A percentile compares a stretch with the other conserved stretches of the same genome.
phyloP scores from a whole-genome alignment of 2,797 vertebrate genomes.

The Paguma larvata region DNA sequence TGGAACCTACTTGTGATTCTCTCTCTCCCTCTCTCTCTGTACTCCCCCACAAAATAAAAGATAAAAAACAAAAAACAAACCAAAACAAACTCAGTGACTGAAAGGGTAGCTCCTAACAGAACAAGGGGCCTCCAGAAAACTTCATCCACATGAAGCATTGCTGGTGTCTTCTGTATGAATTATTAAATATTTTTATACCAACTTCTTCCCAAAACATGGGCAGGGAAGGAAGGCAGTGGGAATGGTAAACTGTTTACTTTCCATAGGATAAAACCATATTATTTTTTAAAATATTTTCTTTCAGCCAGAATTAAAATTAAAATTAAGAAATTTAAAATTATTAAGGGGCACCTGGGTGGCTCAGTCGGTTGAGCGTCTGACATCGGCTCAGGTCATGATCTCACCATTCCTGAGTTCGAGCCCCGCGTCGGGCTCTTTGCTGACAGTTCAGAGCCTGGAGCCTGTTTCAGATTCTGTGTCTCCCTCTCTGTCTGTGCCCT shows the following conservation, averaged over 20 bases:
- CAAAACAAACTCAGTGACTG: neutral
- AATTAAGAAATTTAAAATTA: neutral
- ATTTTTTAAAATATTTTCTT: neutral
- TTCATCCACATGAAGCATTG: neutral
- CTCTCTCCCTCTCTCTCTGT: too few species aligned
- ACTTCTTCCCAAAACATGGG: neutral
- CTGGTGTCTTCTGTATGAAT: neutral
- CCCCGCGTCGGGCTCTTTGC: too few species aligned
- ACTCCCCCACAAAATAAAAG: too few species aligned
- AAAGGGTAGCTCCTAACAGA: neutral
- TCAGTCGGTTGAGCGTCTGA: too few species aligned
- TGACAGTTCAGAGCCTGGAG: too few species aligned
- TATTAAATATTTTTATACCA: neutral
- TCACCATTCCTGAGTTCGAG: too few species aligned
- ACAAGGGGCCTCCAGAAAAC: neutral
- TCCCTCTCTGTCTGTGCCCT: too few species aligned
- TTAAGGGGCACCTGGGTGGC: too few species aligned
- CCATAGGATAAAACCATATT: neutral
- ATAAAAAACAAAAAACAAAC: too few species aligned
- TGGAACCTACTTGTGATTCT: too few species aligned
- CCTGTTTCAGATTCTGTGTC: too few species aligned
- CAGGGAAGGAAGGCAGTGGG: neutral
- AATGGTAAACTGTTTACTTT: neutral
- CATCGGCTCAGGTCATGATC: too few species aligned
- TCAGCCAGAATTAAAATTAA: conserved; percentile 22